Base-by-base conservation (phyloP, 2,113 vertebrate genomes). In the Datnioides undecimradiatus region DNA sequence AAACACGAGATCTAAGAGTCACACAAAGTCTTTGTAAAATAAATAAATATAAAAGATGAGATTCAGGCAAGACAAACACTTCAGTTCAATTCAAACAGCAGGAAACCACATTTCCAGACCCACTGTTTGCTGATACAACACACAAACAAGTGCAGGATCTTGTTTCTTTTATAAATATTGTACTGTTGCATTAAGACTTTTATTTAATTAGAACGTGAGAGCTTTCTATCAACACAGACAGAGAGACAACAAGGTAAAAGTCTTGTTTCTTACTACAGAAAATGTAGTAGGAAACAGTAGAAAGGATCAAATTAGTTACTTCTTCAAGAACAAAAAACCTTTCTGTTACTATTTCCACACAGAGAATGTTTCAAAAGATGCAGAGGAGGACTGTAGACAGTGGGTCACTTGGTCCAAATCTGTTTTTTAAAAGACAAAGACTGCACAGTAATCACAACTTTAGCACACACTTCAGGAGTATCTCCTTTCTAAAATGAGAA, bases 251-350 rank as follows among this genome's bases (percentile, higher is more conserved):
- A 31, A n/a, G 33, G 64, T 27, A 29, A 63, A 69, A 64, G 45
- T 17, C n/a, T n/a, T n/a, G n/a, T n/a, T n/a, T n/a, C n/a, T n/a
- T n/a, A n/a, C n/a, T 8, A 55, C 38, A 68, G 33, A n/a, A 65
- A 11, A 54, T 8, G 19, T 31, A 68, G 9, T 14, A 66, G 33
- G 45, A 67, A 83, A 68, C 4, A 46, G 71, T 43, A 66, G 59
- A 54, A 34, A 48, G 54, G 33, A 75, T 79, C 27, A 80, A 71
- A 71, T 68, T 49, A n/a, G 40, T 40, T 49, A 69, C 80, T 69
- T 62, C 41, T 71, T 84, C 12, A 41, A 67, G 54, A 73, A 45
- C 41, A 41, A 65, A 45, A 75, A 5, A 5, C 14, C 27, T 49
- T 40, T 58, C n/a, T 49, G 21, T 54, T 33, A 69, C 0, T 8